Conservation (phyloP, 2,113 vertebrate species). For the Aldabrachelys gigantea region DNA sequence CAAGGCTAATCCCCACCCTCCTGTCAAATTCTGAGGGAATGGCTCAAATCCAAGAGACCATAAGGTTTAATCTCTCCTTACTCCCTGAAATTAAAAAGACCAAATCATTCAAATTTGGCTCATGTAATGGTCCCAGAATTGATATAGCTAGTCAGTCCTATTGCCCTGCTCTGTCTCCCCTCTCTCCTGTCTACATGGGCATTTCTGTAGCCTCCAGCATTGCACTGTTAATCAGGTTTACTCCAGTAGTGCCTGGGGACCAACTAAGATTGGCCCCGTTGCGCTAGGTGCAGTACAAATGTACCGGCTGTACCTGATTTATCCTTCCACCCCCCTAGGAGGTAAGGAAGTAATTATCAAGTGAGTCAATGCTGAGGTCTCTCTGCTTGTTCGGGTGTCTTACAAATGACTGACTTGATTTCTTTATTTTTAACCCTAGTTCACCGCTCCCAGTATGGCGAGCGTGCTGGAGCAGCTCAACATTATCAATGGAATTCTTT, state of each 20-base stretch:
- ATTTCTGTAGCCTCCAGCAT: background rate
- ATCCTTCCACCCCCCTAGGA: background rate
- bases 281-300: background rate
- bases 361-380: background rate
- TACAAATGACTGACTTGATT: no score
- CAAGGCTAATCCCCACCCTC: background rate
- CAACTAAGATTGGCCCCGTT: background rate
- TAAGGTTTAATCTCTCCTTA: background rate
- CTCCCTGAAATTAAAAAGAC: background rate
- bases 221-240: background rate
- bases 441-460: conserved; percentile 98
- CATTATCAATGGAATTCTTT: conserved; percentile 98
- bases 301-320: background rate
- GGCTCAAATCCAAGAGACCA: background rate
- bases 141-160: background rate
- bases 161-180: background rate
- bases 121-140: background rate
- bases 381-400: no score
- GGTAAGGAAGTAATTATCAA: background rate
- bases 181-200: background rate
- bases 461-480: conserved; percentile 97
- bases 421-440: conserved; percentile 66
- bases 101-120: background rate
- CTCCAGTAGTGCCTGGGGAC: background rate
- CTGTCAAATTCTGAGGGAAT: background rate